Conservation (phyloP, 1,140 invertebrate species). For the Bactericera cockerelli region DNA sequence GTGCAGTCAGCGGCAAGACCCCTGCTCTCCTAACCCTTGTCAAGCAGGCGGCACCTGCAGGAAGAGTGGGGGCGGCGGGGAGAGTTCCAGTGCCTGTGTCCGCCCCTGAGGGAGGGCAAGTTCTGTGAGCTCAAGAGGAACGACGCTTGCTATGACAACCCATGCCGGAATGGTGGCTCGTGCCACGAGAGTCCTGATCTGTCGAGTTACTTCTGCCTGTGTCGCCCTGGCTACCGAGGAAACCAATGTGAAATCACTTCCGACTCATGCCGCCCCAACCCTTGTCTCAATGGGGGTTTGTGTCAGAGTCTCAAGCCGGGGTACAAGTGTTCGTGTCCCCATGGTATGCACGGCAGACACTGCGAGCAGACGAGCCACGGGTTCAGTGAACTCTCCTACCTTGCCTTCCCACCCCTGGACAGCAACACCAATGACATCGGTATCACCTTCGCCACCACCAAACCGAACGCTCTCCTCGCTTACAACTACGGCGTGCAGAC, state of each 20-base stretch:
- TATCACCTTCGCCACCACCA: conserved; percentile 78
- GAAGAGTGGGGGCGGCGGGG: conserved; percentile 59
- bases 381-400: conserved; percentile 75
- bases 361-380: conserved; percentile 81
- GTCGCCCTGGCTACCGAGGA: conserved; percentile 72
- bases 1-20: conserved; percentile 73
- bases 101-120: conserved; percentile 55
- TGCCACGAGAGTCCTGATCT: conserved; percentile 73
- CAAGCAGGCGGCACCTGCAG: conserved; percentile 62
- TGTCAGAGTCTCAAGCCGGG: conserved; percentile 67
- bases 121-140: conserved; percentile 68
- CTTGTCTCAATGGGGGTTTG: conserved; percentile 68
- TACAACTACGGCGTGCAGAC: conserved; percentile 80
- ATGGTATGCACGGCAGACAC: conserved; percentile 72
- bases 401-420: conserved; percentile 70
- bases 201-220: conserved; percentile 76
- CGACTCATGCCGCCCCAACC: conserved; percentile 78
- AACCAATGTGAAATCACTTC: conserved; percentile 71
- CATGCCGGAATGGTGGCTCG: conserved; percentile 76
- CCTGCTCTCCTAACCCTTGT: conserved; percentile 82
- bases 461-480: conserved; percentile 64
- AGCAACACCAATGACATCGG: conserved; percentile 79
- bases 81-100: conserved; percentile 69
- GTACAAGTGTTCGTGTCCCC: conserved; percentile 73
- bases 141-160: conserved; percentile 64